Conservation (phyloP, 2,113 vertebrate species). For the Hyla sarda region DNA sequence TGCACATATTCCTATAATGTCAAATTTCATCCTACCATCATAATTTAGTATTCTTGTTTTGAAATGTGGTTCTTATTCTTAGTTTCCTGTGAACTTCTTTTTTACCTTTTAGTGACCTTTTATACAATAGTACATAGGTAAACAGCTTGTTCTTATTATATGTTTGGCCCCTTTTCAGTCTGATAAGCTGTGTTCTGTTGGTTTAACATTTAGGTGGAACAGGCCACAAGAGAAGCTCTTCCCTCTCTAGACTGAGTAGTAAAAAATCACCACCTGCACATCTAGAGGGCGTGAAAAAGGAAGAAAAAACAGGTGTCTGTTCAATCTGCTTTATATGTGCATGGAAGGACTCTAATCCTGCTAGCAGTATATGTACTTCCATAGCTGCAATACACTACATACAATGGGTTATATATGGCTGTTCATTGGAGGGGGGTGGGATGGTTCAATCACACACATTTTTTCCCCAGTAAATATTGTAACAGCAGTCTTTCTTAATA, state of each 20-base stretch:
- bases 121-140: neutral
- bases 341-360: neutral
- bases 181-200: slow-evolving; percentile 66
- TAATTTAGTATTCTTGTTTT: neutral
- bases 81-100: neutral
- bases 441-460: no score
- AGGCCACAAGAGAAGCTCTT: slow-evolving; percentile 86
- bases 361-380: neutral
- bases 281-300: slow-evolving; percentile 78
- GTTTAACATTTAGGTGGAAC: slow-evolving; percentile 78
- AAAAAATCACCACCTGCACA: slow-evolving; percentile 73
- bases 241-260: slow-evolving; percentile 82
- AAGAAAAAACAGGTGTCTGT: slow-evolving; percentile 82
- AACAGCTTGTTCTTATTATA: neutral
- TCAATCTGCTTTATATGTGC: slow-evolving; percentile 31
- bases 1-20: neutral
- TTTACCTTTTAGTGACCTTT: neutral
- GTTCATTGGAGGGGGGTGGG: neutral
- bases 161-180: neutral
- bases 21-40: neutral
- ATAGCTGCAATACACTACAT: neutral
- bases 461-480: no score
- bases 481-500: no score
- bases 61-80: neutral
- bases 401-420: neutral